phyloP scores from a whole-genome alignment of 2,113 vertebrate species.

The Malurus elegans region DNA sequence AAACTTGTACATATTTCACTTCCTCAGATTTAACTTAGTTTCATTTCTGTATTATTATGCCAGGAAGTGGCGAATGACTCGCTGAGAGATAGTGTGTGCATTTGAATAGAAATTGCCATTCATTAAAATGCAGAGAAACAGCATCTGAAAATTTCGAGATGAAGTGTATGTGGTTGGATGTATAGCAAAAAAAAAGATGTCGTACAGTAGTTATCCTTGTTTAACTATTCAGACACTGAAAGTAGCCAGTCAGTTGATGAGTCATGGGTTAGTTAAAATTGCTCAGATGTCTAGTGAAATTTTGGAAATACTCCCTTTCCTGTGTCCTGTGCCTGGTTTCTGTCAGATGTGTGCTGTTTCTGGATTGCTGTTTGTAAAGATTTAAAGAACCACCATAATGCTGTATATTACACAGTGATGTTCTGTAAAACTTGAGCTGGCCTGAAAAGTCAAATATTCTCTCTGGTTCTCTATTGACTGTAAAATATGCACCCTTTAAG shows the following conservation, averaged over 20 bases:
- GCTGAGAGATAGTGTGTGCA: neutral
- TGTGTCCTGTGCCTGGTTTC: neutral
- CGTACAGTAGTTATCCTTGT: neutral
- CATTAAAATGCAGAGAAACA: neutral
- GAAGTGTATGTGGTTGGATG: neutral
- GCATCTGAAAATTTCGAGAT: neutral
- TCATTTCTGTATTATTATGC: neutral
- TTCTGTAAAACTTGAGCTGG: neutral
- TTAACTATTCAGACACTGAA: neutral
- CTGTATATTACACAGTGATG: neutral
- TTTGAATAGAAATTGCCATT: neutral
- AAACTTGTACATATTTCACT: neutral
- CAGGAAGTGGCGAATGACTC: constrained; percentile 13
- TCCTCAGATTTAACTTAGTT: neutral
- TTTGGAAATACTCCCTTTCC: neutral
- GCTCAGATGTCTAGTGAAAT: neutral
- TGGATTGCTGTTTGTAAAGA: neutral
- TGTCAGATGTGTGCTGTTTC: neutral
- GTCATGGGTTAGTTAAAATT: neutral
- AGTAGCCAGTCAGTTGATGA: neutral
- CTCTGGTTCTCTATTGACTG: neutral
- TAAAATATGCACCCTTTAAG: neutral
- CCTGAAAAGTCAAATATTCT: neutral
- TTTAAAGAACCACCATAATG: neutral
- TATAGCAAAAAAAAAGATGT: neutral